Percentiles rank a stretch among this genome's conserved stretches.
These are phyloP conservation scores for Andrena camellia DNA, from an alignment of 2,888 invertebrate species.

Conservation along the genomic window DNA sequence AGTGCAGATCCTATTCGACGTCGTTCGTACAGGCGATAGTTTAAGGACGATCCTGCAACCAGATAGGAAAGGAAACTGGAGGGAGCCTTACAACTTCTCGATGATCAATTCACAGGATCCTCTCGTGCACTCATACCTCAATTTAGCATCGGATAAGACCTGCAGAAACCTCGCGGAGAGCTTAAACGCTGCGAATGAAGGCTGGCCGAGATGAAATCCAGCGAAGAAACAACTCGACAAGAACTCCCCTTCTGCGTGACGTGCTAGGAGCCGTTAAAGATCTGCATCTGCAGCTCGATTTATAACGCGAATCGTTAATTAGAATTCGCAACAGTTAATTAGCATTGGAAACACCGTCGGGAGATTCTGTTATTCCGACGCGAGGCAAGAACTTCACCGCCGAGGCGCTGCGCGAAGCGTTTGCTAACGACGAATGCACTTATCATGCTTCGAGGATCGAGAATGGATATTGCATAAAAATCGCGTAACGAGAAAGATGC, in stretches of 20 bases:
- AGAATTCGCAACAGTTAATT: slow-evolving; percentile 36
- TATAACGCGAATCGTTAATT: slow-evolving; percentile 28
- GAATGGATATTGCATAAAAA: slow-evolving; percentile 7
- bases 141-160: not conserved
- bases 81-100: not conserved
- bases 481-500: slow-evolving; percentile 1
- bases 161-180: not conserved
- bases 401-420: slow-evolving; percentile 11
- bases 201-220: not conserved
- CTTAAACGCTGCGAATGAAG: not conserved
- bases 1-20: not conserved
- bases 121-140: not conserved
- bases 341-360: slow-evolving; percentile 11
- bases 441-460: not conserved
- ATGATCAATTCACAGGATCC: slow-evolving; percentile 3
- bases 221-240: not conserved
- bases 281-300: slow-evolving; percentile 17
- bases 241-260: slow-evolving; percentile 14
- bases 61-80: not conserved
- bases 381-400: slow-evolving; percentile 20
- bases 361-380: slow-evolving; percentile 13
- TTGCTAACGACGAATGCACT: slow-evolving; percentile 27
- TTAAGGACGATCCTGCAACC: not conserved
- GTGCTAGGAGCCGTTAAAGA: slow-evolving; percentile 24
- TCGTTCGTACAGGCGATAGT: not conserved